Evolutionary conservation across 2,888 invertebrate species (phyloP).

Genomic region (Agrotis puta): DNA sequence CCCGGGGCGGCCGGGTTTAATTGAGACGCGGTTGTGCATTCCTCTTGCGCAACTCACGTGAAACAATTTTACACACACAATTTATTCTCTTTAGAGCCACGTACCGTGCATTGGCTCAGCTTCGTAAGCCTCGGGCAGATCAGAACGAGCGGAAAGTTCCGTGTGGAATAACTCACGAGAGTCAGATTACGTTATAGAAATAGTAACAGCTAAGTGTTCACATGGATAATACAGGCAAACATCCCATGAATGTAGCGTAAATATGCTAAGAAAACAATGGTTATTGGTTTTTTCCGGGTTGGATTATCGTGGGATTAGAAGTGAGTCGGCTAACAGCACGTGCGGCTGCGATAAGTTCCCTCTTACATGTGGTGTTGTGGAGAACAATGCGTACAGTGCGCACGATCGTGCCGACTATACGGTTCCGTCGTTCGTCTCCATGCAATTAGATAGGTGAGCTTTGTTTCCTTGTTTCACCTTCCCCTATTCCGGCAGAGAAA

Average conservation of each 20-base stretch:
- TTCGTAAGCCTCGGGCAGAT: conserved; percentile 60
- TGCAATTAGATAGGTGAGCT: conserved; percentile 79
- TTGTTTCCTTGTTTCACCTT: conserved; percentile 79
- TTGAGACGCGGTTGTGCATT: conserved; percentile 79
- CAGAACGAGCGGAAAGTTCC: conserved; percentile 69
- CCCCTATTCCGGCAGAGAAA: conserved; percentile 75
- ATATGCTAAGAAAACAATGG: conserved; percentile 85
- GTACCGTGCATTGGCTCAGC: conserved; percentile 72
- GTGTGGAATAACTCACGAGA: conserved; percentile 73
- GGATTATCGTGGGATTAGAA: conserved; percentile 86
- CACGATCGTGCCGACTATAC: conserved; percentile 72
- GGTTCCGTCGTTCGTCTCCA: conserved; percentile 74
- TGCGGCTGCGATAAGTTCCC: conserved; percentile 79
- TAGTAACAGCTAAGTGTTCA: conserved; percentile 76
- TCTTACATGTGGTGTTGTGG: conserved; percentile 66
- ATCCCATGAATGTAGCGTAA: conserved; percentile 79
- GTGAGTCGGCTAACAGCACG: conserved; percentile 77
- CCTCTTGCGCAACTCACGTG: conserved; percentile 70
- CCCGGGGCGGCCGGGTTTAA: conserved; percentile 76
- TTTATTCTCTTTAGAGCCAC: conserved; percentile 66
- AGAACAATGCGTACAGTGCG: conserved; percentile 75
- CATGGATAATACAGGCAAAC: conserved; percentile 84
- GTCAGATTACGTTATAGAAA: conserved; percentile 81
- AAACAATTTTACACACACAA: conserved; percentile 71
- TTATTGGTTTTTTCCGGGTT: conserved; percentile 87